Conservation (phyloP, 35 echinoderm and acorn worm species). For the Nesometra sesokonis region DNA sequence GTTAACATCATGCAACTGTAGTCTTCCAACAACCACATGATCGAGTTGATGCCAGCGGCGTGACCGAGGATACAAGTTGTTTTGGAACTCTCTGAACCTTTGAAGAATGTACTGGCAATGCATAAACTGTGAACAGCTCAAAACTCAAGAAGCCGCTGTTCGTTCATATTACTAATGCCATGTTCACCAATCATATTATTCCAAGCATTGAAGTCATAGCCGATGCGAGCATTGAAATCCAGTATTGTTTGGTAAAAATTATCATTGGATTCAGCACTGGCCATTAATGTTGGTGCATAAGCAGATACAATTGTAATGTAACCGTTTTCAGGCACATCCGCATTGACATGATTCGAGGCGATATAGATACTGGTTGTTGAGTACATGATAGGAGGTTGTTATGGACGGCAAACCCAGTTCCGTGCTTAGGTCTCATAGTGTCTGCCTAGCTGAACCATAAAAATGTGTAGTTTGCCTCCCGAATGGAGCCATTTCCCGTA, state of each 20-base stretch:
- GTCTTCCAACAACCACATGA: not conserved
- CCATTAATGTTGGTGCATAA: too few relatives aligned
- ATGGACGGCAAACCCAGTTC: conserved; percentile 2
- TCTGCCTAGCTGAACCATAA: not conserved
- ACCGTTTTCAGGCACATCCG: not conserved
- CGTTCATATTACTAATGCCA: conserved; percentile 10
- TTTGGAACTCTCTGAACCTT: not conserved
- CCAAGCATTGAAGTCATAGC: conserved; percentile 12
- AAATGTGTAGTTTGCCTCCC: not conserved
- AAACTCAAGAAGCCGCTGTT: conserved; percentile 3
- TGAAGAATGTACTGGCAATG: conserved; percentile 10
- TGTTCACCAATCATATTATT: not conserved
- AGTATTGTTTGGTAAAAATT: too few relatives aligned
- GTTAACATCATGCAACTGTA: not conserved
- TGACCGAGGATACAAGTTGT: conserved; percentile 14
- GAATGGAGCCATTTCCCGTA: conserved; percentile 13
- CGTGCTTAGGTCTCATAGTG: conserved; percentile 4
- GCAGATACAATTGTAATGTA: too few relatives aligned
- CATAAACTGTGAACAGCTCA: conserved; percentile 3
- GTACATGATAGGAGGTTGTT: not conserved
- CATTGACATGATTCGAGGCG: not conserved
- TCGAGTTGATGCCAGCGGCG: conserved; percentile 25
- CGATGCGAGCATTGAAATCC: conserved; percentile 8
- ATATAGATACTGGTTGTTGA: conserved; percentile 2
- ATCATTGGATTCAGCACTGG: too few relatives aligned